Evolutionary conservation across 2,888 invertebrate species (phyloP), one percentile per base, ranked within the genome.

Genomic region (Syrista parreyssii): DNA sequence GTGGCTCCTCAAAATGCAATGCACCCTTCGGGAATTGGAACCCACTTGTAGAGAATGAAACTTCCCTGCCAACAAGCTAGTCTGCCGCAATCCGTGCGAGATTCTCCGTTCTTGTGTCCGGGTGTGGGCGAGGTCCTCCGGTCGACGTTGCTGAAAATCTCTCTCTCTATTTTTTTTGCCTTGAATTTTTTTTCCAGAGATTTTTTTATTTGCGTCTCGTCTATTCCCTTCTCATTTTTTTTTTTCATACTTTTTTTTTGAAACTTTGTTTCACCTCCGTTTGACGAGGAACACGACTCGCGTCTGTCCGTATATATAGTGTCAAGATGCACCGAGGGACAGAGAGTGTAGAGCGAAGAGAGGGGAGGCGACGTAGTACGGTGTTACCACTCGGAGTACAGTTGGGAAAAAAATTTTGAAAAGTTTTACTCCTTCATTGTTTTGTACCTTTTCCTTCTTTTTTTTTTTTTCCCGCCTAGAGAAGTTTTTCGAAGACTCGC

Each of bases 41-140:
- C 88, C 88, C 90, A 90, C 88, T 90, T 90, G 88, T 89, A 91
- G 88, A 91, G 89, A 91, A 91, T 90, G 89, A 91, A 88, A 91
- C 91, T 91, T 91, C 90, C 91, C 91, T 91, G 91, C 91, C 89
- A 91, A 91, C 91, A 91, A 91, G 91, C 91, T 91, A 91, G 89
- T 89, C 89, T 91, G 90, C 90, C 89, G 89, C 89, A 89, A 89
- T 91, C 89, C 89, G 86, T 89, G 88, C 86, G 87, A 88, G 87
- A 88, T 89, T 86, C 90, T 87, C 84, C 86, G 83, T 85, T 69
- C 69, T 69, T 85, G 88, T 88, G 86, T 88, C 88, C 89, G 88
- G 88, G 83, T 86, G 88, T 86, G 87, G 40, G 87, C 86, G 88
- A 86, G 80, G 89, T 88, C 90, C 88, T 90, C 90, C 85, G 86